Percentiles rank a stretch among this genome's conserved stretches.
Conservation (phyloP, 2,797 vertebrate genomes). For the Otus scops region DNA sequence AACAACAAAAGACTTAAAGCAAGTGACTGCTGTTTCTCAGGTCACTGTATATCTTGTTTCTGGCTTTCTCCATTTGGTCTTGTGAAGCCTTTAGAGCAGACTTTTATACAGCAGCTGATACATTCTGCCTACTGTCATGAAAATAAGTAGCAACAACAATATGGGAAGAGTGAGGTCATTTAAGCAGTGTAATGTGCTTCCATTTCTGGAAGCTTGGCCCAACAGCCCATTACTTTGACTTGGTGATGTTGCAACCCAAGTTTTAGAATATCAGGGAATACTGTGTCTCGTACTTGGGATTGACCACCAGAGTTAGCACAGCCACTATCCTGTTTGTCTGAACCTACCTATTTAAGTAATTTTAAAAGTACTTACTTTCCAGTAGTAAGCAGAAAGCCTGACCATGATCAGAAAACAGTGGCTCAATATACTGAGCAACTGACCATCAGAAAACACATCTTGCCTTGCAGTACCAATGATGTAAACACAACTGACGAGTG, state of each 20-base stretch:
- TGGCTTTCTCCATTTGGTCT: neutral
- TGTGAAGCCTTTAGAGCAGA: neutral
- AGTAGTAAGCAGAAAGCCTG: neutral
- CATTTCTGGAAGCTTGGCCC: neutral
- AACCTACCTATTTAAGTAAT: neutral
- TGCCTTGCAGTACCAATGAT: neutral
- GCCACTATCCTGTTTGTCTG: neutral
- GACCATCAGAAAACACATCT: neutral
- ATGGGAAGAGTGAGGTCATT: neutral
- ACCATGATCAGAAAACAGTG: neutral
- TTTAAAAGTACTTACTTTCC: neutral
- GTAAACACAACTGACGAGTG: neutral
- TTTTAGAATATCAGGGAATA: neutral
- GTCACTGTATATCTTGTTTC: neutral
- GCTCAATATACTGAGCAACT: neutral
- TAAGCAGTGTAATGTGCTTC: neutral
- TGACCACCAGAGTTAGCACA: neutral
- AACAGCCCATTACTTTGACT: neutral
- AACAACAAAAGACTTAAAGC: neutral
- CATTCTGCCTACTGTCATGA: neutral
- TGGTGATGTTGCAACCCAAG: neutral
- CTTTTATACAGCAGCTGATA: neutral
- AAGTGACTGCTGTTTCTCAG: neutral
- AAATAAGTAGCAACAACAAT: neutral
- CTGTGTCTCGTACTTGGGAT: neutral